Evolutionary conservation across 2,797 vertebrate genomes (phyloP), one percentile per base, ranked within the genome.

Genomic region (Platalea minor): DNA sequence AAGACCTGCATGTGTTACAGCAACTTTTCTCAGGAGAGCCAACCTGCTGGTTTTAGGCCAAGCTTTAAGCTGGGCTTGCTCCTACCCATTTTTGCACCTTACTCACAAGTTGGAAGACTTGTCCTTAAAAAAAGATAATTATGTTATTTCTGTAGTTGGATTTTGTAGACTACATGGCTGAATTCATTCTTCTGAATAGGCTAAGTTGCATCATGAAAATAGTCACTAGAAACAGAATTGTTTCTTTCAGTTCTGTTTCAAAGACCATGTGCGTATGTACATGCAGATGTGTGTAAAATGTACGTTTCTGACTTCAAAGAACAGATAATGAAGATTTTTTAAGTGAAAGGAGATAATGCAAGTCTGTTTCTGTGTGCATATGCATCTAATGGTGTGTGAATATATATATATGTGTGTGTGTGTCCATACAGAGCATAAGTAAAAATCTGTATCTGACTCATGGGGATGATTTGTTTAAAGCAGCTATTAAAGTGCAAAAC

Each of bases 381-480:
- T 48, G 2, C 43, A 12, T 73, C 25, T 65, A 56, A 67, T 28
- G 19, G 17, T 59, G 13, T 78, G 19, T 86, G 51, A 54, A 54
- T 56, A n/a, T 57, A 35, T 18, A 10, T 41, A 14, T 41, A 6
- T 41, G 12, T 45, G 0, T 50, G 1, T 33, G 5, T 68, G 31
- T 74, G 53, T 50, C 60, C 67, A 43, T 80, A 57, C 7, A 50
- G 17, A 78, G 26, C n/a, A 7, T 67, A 57, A 81, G 78, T 87
- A 69, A 91, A 93, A 88, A 74, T 69, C 54, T 74, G 19, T 63
- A 13, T 54, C 67, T 78, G 86, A 65, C 79, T 91, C 72, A 19
- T 17, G 35, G 43, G 61, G 7, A 31, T 84, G 60, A 56, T 94
- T 95, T 92, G 78, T 94, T 95, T 91, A 94, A 96, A 83, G 76